These are phyloP conservation scores for Dissostichus mawsoni DNA, from an alignment of 2,113 vertebrate species.

Conservation along the genomic window DNA sequence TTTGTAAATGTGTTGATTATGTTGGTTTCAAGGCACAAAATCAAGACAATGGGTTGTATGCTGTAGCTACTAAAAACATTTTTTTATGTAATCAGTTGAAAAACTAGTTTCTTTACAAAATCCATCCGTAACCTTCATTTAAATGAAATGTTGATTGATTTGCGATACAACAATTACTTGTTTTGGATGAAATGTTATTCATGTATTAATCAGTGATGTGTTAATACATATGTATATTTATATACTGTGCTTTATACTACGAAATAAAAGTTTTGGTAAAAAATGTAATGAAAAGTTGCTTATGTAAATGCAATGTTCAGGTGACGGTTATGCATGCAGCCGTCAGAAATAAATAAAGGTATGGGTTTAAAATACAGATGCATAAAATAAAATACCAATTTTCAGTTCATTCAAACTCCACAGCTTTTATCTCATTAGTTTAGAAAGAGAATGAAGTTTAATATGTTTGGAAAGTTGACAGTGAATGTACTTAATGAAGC, in stretches of 20 bases:
- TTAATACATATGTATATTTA: conserved; percentile 22
- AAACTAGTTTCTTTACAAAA: conserved; percentile 1
- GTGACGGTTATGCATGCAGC: background rate
- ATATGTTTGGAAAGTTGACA: background rate
- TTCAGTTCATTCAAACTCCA: background rate
- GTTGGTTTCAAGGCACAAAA: conserved; percentile 34
- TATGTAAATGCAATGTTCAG: background rate
- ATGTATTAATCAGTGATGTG: conserved; percentile 20
- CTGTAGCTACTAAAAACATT: background rate
- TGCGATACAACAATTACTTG: background rate
- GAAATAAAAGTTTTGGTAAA: conserved; percentile 41
- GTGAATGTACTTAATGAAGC: background rate
- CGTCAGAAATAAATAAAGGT: background rate
- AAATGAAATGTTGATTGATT: background rate
- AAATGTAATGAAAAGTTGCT: background rate
- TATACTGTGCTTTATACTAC: conserved; percentile 38
- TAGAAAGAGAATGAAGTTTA: background rate
- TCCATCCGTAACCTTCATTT: background rate
- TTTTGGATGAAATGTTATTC: conserved; percentile 10
- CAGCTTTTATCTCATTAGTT: background rate
- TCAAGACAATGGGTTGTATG: conserved; percentile 4
- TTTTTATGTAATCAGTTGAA: background rate
- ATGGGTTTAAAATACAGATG: background rate
- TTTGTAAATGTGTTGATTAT: conserved; percentile 9
- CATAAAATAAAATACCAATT: background rate